Evolutionary conservation across 2,888 invertebrate species (phyloP), one percentile per base, ranked within the genome.

Genomic region (Adineta ricciae): DNA sequence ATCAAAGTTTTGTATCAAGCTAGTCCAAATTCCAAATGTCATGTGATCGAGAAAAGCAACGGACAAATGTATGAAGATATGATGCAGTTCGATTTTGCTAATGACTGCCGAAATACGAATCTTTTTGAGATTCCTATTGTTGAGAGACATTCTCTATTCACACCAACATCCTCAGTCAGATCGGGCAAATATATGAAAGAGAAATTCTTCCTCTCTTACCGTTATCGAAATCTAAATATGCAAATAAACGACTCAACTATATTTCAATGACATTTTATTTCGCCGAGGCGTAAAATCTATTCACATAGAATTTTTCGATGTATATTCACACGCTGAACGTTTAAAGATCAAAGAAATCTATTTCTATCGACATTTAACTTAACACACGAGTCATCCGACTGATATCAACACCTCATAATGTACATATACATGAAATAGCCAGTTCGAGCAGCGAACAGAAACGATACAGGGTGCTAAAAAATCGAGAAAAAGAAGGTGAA

Each of bases 371-470:
- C 64, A 64, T 64, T 64, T 64, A 19, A 64, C 64, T 64, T 64
- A 27, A 64, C 64, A 64, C 64, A 32, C 32, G 16, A 19, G 64
- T 19, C 64, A 64, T 64, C 32, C 64, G 19, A 36, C 64, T 64
- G 64, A 64, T 64, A 64, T 64, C 64, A 64, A 64, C 64, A 64
- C 64, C 64, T 64, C 64, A 64, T 64, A 64, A 64, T 64, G 64
- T 32, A 64, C 64, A 64, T n/a, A n/a, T 64, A 64, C 3, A 64
- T 16, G 27, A 64, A 19, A 64, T 32, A 32, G 64, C 14, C 14
- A 64, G 14, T 64, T 64, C 32, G 32, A 64, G 64, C 27, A 64
- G 36, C 64, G 19, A 64, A 14, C 32, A 32, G 19, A 2, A 64
- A 64, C 32, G n/a, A 11, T 11, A 56, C 27, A 56, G 7, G n/a